These are phyloP conservation scores for Crioceris asparagi DNA, from an alignment of 2,888 invertebrate species.

Conservation along the genomic window DNA sequence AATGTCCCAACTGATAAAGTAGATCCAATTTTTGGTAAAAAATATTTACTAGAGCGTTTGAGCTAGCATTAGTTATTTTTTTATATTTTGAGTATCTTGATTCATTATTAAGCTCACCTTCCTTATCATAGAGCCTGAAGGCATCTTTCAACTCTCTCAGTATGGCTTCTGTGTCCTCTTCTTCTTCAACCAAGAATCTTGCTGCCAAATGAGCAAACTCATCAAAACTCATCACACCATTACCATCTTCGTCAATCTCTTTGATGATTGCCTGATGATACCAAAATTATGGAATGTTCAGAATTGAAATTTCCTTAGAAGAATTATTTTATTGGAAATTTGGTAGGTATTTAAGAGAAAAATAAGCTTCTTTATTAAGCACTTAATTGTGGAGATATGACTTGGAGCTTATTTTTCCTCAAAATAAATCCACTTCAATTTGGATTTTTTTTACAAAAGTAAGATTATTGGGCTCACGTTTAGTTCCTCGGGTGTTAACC, in stretches of 20 bases:
- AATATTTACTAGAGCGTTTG: too few relatives aligned
- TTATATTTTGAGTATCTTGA: too few relatives aligned
- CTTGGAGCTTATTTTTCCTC: not conserved
- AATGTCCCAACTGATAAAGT: too few relatives aligned
- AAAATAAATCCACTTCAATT: not conserved
- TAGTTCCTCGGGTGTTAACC: conserved; percentile 65
- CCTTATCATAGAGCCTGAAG: conserved; percentile 91
- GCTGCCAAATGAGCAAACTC: conserved; percentile 81
- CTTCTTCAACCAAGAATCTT: conserved; percentile 76
- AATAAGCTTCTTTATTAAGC: too few relatives aligned
- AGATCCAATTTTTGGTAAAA: too few relatives aligned
- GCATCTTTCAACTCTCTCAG: conserved; percentile 87
- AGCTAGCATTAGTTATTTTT: too few relatives aligned
- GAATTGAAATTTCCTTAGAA: too few relatives aligned
- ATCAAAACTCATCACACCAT: conserved; percentile 79
- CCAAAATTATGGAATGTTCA: not conserved
- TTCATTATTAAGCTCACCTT: too few relatives aligned
- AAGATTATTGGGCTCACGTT: conserved; percentile 37
- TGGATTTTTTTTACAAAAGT: not conserved
- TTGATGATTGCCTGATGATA: conserved; percentile 55
- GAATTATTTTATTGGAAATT: too few relatives aligned
- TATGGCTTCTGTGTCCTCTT: conserved; percentile 81
- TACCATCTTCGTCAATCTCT: conserved; percentile 78
- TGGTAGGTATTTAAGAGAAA: too few relatives aligned
- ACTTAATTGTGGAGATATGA: too few relatives aligned